Conservation (phyloP, 2,113 vertebrate species). For the Ursus arctos region DNA sequence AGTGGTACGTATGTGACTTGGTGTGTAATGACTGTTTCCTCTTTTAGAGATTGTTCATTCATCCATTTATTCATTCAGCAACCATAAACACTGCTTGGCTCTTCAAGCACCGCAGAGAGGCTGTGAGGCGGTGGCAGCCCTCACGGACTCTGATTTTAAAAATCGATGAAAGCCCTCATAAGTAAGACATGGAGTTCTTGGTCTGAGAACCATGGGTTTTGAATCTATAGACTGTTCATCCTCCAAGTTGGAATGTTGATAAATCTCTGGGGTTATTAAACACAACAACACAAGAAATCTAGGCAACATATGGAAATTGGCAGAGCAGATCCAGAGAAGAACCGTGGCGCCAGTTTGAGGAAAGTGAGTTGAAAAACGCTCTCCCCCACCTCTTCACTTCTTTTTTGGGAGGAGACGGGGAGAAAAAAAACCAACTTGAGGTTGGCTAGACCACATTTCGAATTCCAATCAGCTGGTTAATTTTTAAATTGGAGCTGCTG, state of each 20-base stretch:
- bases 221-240: conserved; percentile 25
- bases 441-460: conserved; percentile 24
- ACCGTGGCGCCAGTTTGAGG: background rate
- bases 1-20: background rate
- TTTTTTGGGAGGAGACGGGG: background rate
- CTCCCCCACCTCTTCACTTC: background rate
- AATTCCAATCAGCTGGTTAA: conserved; percentile 58
- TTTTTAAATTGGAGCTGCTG: conserved; percentile 56
- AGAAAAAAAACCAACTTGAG: background rate
- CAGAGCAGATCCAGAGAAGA: conserved; percentile 46
- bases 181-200: background rate
- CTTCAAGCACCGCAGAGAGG: background rate
- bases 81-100: background rate
- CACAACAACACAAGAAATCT: background rate
- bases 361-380: background rate
- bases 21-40: background rate
- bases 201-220: background rate
- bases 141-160: conserved; percentile 34
- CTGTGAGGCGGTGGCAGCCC: background rate
- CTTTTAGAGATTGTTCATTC: background rate
- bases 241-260: background rate
- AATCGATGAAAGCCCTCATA: background rate
- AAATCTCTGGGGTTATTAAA: conserved; percentile 36
- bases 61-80: conserved; percentile 11
- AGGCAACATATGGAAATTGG: conserved; percentile 24